phyloP scores from a whole-genome alignment of 2,888 invertebrate genomes.

The Rhimphoctona megacephalus region DNA sequence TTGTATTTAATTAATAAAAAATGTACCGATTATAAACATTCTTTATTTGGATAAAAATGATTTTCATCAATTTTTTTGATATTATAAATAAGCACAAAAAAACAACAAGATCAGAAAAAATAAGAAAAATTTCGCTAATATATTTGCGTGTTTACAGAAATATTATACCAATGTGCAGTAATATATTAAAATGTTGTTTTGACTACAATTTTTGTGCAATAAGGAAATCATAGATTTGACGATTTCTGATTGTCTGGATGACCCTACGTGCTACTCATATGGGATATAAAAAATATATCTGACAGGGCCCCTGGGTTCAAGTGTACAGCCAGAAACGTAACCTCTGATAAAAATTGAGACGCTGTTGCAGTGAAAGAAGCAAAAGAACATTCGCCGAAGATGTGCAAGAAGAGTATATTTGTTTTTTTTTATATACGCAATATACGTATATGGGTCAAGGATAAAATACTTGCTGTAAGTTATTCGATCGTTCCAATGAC shows the following conservation, averaged over 20 bases:
- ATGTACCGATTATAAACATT: no score
- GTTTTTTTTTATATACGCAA: conserved; percentile 1
- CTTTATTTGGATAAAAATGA: background rate
- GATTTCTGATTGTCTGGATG: background rate
- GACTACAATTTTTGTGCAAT: background rate
- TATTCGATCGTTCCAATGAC: background rate
- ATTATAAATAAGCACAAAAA: background rate
- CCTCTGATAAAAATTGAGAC: conserved; percentile 48
- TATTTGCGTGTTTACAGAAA: background rate
- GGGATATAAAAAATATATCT: background rate
- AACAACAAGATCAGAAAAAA: background rate
- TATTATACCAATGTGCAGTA: no score
- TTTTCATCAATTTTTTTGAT: background rate
- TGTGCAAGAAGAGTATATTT: conserved; percentile 3
- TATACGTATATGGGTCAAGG: conserved; percentile 32
- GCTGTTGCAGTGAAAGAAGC: conserved; percentile 20
- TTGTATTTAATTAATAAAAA: no score
- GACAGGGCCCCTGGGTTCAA: conserved; percentile 45
- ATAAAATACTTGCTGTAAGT: background rate
- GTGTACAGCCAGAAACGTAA: conserved; percentile 45
- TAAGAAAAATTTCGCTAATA: background rate
- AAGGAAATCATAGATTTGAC: background rate
- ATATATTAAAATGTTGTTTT: background rate
- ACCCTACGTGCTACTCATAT: conserved; percentile 33
- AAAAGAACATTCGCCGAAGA: conserved; percentile 1